phyloP scores from a whole-genome alignment of 2,888 invertebrate species.

The Bombylius discolor region DNA sequence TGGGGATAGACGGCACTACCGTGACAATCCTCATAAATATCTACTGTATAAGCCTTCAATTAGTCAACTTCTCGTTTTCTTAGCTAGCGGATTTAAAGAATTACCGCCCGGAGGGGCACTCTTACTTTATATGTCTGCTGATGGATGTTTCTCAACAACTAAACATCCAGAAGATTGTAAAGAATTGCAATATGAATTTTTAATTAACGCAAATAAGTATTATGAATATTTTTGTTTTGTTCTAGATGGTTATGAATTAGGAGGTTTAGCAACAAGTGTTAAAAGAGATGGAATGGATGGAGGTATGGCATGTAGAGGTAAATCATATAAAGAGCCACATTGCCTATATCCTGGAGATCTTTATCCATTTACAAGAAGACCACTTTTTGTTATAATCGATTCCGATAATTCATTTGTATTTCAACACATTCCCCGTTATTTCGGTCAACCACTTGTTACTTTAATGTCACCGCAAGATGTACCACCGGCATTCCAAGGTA shows the following conservation, averaged over 20 bases:
- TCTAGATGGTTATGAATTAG: conserved; percentile 77
- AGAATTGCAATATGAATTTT: conserved; percentile 18
- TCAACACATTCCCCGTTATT: conserved; percentile 79
- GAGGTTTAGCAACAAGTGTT: conserved; percentile 80
- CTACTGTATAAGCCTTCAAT: conserved; percentile 89
- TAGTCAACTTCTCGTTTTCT: conserved; percentile 83
- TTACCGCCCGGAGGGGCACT: conserved; percentile 82
- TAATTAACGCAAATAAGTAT: not conserved
- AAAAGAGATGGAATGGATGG: conserved; percentile 54
- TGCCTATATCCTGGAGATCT: conserved; percentile 88
- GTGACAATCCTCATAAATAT: conserved; percentile 94
- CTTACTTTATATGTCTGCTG: conserved; percentile 86
- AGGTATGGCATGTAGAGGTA: conserved; percentile 33
- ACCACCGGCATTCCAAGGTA: conserved; percentile 72
- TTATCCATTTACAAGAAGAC: conserved; percentile 82
- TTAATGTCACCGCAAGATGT: conserved; percentile 88
- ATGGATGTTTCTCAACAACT: conserved; percentile 68
- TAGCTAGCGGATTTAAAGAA: conserved; percentile 86
- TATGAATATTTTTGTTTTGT: conserved; percentile 13
- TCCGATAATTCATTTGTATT: conserved; percentile 91
- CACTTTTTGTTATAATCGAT: conserved; percentile 86
- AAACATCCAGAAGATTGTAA: conserved; percentile 84
- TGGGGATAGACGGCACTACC: conserved; percentile 51
- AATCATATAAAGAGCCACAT: conserved; percentile 51
- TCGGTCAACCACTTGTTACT: conserved; percentile 85